Percentiles rank a stretch among this genome's conserved stretches.
Conservation (phyloP, 2,113 vertebrate genomes). For the Mirza zaza region DNA sequence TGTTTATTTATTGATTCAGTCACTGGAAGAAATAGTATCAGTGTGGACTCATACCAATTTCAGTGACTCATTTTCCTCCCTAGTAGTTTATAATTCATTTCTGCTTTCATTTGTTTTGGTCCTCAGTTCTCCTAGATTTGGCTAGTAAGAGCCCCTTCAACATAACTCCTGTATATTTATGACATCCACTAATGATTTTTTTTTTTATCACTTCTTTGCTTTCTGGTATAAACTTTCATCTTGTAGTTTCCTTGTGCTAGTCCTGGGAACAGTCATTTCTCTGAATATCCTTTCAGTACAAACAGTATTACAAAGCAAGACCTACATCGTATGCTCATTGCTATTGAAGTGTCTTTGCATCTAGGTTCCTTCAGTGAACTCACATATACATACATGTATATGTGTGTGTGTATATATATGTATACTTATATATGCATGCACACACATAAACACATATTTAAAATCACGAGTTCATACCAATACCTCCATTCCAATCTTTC, state of each 20-base stretch:
- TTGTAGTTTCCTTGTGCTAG: not conserved
- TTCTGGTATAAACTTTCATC: not conserved
- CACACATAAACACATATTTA: not conserved
- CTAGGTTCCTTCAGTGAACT: not conserved
- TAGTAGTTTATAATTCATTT: not conserved
- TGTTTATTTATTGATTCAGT: not conserved
- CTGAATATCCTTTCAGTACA: not conserved
- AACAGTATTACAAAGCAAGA: not conserved
- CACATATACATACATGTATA: not conserved
- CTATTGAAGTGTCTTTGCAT: not conserved
- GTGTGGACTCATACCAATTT: not conserved
- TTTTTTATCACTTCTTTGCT: not conserved
- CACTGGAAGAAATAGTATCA: not conserved
- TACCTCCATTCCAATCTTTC: not conserved
- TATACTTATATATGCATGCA: not conserved
- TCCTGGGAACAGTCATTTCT: not conserved
- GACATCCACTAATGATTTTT: not conserved
- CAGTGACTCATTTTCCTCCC: not conserved
- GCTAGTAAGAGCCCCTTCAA: not conserved
- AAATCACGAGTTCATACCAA: not conserved
- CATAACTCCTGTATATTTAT: not conserved
- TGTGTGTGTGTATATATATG: not conserved
- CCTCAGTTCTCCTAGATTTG: not conserved
- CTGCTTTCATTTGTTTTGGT: not conserved
- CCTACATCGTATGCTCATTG: not conserved